phyloP scores from a whole-genome alignment of 2,888 invertebrate species.

The Harpalus rufipes region DNA sequence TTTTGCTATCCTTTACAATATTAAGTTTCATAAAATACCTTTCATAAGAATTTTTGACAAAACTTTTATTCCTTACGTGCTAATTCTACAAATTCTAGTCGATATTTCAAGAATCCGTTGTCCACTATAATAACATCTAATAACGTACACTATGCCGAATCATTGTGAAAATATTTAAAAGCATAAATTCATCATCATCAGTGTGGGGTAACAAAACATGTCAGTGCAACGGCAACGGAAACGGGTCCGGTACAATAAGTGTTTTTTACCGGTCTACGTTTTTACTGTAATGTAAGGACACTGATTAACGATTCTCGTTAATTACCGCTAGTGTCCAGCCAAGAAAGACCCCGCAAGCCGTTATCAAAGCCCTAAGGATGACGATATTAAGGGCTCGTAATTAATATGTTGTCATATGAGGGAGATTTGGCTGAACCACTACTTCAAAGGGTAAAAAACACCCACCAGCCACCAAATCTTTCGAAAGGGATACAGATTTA shows the following conservation, averaged over 20 bases:
- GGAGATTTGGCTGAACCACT: too few species aligned
- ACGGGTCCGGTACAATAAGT: slow-evolving; percentile 53
- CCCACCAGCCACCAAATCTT: too few species aligned
- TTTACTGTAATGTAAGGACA: slow-evolving; percentile 62
- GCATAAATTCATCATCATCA: slow-evolving; percentile 30
- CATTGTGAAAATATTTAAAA: not conserved
- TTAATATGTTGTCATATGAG: slow-evolving; percentile 62
- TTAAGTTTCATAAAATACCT: too few species aligned
- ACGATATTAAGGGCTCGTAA: slow-evolving; percentile 62
- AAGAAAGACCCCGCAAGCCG: slow-evolving; percentile 51
- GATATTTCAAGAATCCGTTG: too few species aligned
- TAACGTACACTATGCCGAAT: not conserved
- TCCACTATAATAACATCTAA: too few species aligned
- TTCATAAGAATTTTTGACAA: too few species aligned
- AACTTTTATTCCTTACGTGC: too few species aligned
- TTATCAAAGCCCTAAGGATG: slow-evolving; percentile 45
- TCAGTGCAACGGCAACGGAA: slow-evolving; percentile 2
- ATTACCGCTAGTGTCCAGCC: slow-evolving; percentile 73
- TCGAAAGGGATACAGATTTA: not conserved
- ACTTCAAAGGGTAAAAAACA: too few species aligned
- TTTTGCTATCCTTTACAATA: too few species aligned
- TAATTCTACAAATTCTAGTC: too few species aligned
- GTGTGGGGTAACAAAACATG: slow-evolving; percentile 31
- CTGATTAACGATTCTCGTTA: slow-evolving; percentile 74
- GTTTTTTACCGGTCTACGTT: slow-evolving; percentile 63